Evolutionary conservation across 2,113 vertebrate species (phyloP).

Genomic region (Rissa tridactyla): DNA sequence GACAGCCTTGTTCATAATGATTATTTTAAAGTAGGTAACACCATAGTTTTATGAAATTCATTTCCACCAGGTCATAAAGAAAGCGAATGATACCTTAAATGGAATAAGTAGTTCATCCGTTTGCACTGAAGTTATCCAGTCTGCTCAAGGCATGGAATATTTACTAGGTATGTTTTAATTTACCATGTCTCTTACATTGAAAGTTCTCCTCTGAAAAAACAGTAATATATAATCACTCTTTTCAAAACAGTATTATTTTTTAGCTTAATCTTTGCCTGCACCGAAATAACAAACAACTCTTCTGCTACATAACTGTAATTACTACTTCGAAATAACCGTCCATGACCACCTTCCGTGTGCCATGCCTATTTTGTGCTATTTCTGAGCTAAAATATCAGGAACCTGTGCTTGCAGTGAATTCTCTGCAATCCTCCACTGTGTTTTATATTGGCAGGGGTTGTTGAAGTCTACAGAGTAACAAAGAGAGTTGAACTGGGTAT

Average conservation of each 20-base stretch:
- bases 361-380: not conserved
- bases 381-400: not conserved
- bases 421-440: not conserved
- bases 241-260: not conserved
- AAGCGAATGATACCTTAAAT: constrained; percentile 96
- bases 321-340: not conserved
- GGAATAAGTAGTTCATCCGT: constrained; percentile 96
- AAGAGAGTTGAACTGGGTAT: constrained; percentile 95
- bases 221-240: not conserved
- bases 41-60: not conserved
- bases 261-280: not conserved
- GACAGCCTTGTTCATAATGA: not conserved
- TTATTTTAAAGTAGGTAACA: not conserved
- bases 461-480: constrained; percentile 94
- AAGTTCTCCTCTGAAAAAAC: not conserved
- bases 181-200: not conserved
- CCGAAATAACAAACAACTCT: not conserved
- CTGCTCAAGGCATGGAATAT: constrained; percentile 98
- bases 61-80: constrained; percentile 90
- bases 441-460: constrained; percentile 80
- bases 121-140: constrained; percentile 98
- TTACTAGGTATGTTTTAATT: constrained; percentile 85
- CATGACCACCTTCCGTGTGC: not conserved
- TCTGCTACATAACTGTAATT: not conserved
- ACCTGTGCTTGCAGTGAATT: not conserved